Conservation (phyloP, 35 echinoderm and acorn worm genomes). For the Ptychodera flava region DNA sequence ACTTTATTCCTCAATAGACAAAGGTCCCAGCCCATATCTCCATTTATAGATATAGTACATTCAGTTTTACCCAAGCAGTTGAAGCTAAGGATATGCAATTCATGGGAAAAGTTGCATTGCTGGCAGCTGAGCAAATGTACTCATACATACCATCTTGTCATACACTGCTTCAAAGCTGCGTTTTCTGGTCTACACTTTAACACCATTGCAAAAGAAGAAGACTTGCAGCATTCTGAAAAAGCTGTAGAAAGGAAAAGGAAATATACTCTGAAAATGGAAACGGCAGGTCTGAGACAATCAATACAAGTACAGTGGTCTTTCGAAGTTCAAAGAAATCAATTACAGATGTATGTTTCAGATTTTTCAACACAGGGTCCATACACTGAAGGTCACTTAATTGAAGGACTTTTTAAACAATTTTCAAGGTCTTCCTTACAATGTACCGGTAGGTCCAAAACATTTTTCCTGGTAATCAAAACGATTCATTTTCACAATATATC, state of each 20-base stretch:
- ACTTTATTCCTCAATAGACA: not conserved
- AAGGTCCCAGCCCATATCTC: not conserved
- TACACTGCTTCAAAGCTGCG: slow-evolving; percentile 56
- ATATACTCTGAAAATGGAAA: not conserved
- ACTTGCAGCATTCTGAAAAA: slow-evolving; percentile 65
- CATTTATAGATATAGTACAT: not conserved
- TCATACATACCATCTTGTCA: slow-evolving; percentile 67
- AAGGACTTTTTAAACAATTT: not conserved
- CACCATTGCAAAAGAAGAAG: slow-evolving; percentile 47
- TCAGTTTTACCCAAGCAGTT: not conserved
- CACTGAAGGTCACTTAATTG: not conserved
- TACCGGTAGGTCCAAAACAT: too few relatives aligned
- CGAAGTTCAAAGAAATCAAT: not conserved
- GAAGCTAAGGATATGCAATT: too few relatives aligned
- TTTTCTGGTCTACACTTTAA: slow-evolving; percentile 68
- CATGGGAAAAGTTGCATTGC: too few relatives aligned
- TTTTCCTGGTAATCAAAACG: too few relatives aligned
- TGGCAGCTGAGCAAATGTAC: too few relatives aligned
- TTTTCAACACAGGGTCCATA: not conserved
- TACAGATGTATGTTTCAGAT: not conserved
- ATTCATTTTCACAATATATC: too few relatives aligned
- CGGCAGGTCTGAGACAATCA: not conserved
- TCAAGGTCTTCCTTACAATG: too few relatives aligned
- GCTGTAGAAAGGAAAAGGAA: slow-evolving; percentile 27
- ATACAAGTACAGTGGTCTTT: not conserved